phyloP scores from a whole-genome alignment of 1,140 invertebrate species.

The Hyles euphorbiae region DNA sequence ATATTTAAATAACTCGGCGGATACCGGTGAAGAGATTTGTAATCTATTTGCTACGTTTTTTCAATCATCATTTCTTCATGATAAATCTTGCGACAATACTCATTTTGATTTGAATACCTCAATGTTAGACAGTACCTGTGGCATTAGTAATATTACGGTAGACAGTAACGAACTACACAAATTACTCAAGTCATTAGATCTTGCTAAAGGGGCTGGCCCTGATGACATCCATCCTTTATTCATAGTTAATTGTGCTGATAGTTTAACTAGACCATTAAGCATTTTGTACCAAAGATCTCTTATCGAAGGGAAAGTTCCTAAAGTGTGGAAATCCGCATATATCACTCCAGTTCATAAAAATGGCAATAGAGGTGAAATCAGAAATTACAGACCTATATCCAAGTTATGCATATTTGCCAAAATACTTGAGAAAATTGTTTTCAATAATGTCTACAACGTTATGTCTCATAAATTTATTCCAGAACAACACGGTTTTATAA shows the following conservation, averaged over 20 bases:
- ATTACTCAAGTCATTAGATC: background rate
- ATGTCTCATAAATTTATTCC: background rate
- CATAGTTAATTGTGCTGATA: slow-evolving; percentile 24
- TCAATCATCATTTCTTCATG: slow-evolving; percentile 11
- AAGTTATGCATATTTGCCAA: slow-evolving; percentile 26
- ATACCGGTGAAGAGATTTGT: slow-evolving; percentile 15
- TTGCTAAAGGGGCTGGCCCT: slow-evolving; percentile 14
- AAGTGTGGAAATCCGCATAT: slow-evolving; percentile 29
- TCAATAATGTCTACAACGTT: too few relatives aligned
- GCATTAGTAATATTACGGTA: background rate
- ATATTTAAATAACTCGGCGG: slow-evolving; percentile 8
- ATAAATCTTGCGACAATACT: background rate
- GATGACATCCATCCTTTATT: slow-evolving; percentile 22
- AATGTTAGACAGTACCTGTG: background rate
- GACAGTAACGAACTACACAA: background rate
- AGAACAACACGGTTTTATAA: slow-evolving; percentile 36
- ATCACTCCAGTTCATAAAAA: slow-evolving; percentile 29
- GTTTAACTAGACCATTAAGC: slow-evolving; percentile 17
- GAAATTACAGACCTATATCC: too few relatives aligned
- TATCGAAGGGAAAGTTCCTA: slow-evolving; percentile 21
- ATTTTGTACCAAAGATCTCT: slow-evolving; percentile 24
- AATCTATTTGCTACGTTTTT: slow-evolving; percentile 6
- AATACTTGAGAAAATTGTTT: slow-evolving; percentile 23
- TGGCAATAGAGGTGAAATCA: slow-evolving; percentile 10
- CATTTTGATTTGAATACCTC: background rate